Conservation (phyloP, 1,140 invertebrate species). For the Drosophila truncata region DNA sequence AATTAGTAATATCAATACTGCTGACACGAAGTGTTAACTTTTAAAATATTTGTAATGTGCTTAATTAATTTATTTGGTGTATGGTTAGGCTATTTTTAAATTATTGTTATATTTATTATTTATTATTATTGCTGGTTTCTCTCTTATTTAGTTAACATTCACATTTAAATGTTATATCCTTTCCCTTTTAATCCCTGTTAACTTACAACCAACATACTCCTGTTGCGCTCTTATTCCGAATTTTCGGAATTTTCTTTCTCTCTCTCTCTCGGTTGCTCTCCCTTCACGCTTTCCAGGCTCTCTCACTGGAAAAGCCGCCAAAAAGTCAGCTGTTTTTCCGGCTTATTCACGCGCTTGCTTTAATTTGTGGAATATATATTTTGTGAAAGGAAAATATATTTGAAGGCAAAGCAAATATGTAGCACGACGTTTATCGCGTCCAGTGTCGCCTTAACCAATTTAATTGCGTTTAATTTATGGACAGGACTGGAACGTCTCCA, state of each 20-base stretch:
- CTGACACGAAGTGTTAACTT: not conserved
- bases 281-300: slow-evolving; percentile 21
- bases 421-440: slow-evolving; percentile 44
- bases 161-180: not conserved
- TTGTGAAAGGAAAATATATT: not conserved
- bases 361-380: slow-evolving; percentile 11
- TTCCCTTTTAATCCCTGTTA: not conserved
- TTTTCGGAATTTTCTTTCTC: not conserved
- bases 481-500: slow-evolving; percentile 33
- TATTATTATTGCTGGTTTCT: not conserved
- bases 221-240: slow-evolving; percentile 66
- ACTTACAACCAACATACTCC: slow-evolving; percentile 14
- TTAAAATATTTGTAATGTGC: not conserved
- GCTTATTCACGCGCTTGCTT: slow-evolving; percentile 11
- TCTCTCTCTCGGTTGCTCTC: slow-evolving; percentile 11
- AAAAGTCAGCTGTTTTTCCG: slow-evolving; percentile 65
- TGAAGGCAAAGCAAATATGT: slow-evolving; percentile 37
- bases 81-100: not conserved
- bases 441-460: slow-evolving; percentile 40
- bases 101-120: not conserved
- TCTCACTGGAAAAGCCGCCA: slow-evolving; percentile 63
- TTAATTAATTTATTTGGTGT: not conserved
- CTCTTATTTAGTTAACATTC: not conserved
- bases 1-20: not conserved
- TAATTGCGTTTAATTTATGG: slow-evolving; percentile 68